Base-by-base conservation (phyloP, 2,113 vertebrate species). In the Campylomormyrus numenius region DNA sequence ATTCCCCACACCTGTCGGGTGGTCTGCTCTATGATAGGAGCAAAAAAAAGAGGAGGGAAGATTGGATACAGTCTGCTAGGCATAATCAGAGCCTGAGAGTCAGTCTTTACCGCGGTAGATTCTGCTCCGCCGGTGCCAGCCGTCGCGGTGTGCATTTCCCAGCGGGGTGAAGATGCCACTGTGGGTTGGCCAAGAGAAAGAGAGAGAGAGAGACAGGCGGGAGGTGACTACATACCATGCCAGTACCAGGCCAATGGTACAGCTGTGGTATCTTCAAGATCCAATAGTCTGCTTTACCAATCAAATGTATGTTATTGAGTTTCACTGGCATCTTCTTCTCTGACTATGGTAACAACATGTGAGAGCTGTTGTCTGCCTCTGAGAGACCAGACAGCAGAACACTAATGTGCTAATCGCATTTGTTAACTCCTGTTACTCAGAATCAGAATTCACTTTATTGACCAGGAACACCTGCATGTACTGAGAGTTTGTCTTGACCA, bases 131-230 rank as follows among this genome's bases (percentile, higher is more conserved):
- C 42, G 3, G 19, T 49, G 46, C 46, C 45, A 11, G 83, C 39
- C 46, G 45, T 48, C 42, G 3, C 9, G 3, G 24, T 49, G 84
- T 49, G 84, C 24, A 49, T 48, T 50, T 86, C 84, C 84, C 48
- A 50, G 84, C 9, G 10, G 84, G n/a, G 17, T 8, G 35, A 6
- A 39, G 35, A 42, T 7, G 74, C 35, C 35, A 42, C 15, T 17
- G 31, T 17, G 15, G 35, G 6, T 80, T 42, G 74, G 35, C 35
- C 74, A 2, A 70, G 89, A 70, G 88, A 90, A 88, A 17, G 80
- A 56, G 86, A 35, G 39, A 66, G 31, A 85, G 46, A 89, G 83
- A 86, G 24, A 48, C 24, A 87, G 77, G 19, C 17, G 45, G 91
- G 31, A 66, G 50, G 53, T 17, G 74, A 24, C 4, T 74, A 2